Evolutionary conservation across 1,140 invertebrate genomes (phyloP), one percentile per base, ranked within the genome.

Genomic region (Bombyx mori): DNA sequence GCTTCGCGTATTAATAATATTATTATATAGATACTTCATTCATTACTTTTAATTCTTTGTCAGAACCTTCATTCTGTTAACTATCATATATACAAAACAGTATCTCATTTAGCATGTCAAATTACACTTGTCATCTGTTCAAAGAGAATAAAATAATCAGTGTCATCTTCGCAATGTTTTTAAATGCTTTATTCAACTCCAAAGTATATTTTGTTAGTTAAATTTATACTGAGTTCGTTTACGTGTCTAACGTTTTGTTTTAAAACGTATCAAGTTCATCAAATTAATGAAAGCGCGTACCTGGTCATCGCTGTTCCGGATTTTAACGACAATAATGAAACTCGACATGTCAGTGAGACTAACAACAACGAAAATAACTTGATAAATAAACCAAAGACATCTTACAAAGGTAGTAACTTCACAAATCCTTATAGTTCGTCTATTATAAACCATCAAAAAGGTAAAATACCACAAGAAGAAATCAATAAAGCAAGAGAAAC

Each of bases 261-360:
- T 12, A 74, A 75, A 61, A 82, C 74, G 35, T 85, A 73, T 58
- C 71, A 82, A 72, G 79, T 85, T 18, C 68, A 65, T n/a, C 68
- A 75, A 3, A 58, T 85, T 9, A 82, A 85, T 63, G 74, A 75
- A 49, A 67, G 75, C 3, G 63, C 78, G 1, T 85, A 73, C 57
- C 57, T 85, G 52, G 78, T 85, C 1, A 81, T 68, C 8, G 75
- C 66, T 58, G 63, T 73, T 43, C 69, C 79, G 18, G 75, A 78
- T 46, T 54, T 70, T 43, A 67, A 80, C 47, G 52, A 60, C 18
- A 57, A 65, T 44, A 63, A 61, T 42, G 50, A 54, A 35, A 35
- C 26, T 35, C 26, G 26, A 35, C 26, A 35, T 35, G 26, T 35
- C 26, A 35, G 26, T 35, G 26, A 35, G 2, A 35, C 2, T 35